Conservation (phyloP, 2,888 invertebrate species). For the Hirtodrosophila histrioides region DNA sequence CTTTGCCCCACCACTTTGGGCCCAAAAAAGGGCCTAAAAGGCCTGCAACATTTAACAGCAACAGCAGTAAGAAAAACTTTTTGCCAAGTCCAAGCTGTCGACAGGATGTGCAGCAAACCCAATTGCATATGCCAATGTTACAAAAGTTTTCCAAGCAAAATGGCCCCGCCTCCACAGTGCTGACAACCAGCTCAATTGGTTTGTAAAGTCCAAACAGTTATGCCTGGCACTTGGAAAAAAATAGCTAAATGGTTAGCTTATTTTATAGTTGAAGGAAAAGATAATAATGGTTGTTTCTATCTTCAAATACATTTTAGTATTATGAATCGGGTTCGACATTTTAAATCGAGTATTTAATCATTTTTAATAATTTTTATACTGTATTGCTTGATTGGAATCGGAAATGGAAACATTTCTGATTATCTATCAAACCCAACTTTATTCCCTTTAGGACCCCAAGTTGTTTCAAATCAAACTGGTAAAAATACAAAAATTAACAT, state of each 20-base stretch:
- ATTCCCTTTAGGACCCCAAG: no score
- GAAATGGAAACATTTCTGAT: no score
- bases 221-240: not conserved
- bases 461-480: no score
- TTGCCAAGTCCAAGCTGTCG: constrained; percentile 77
- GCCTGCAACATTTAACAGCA: constrained; percentile 72
- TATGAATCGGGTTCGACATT: no score
- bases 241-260: not conserved
- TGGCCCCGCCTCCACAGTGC: constrained; percentile 32
- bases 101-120: constrained; percentile 79
- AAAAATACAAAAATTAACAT: no score
- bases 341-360: no score
- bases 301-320: no score
- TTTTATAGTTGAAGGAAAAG: not conserved
- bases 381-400: no score
- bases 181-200: constrained; percentile 40
- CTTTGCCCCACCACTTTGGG: constrained; percentile 47
- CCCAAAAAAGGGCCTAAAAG: constrained; percentile 44
- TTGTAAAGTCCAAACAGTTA: constrained; percentile 5
- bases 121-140: constrained; percentile 78
- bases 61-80: constrained; percentile 59
- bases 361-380: no score
- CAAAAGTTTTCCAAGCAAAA: constrained; percentile 60
- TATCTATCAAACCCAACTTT: no score
- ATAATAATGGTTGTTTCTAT: no score